These are phyloP conservation scores for Molossus alvarezi DNA, from an alignment of 2,797 vertebrate genomes.

Conservation along the genomic window DNA sequence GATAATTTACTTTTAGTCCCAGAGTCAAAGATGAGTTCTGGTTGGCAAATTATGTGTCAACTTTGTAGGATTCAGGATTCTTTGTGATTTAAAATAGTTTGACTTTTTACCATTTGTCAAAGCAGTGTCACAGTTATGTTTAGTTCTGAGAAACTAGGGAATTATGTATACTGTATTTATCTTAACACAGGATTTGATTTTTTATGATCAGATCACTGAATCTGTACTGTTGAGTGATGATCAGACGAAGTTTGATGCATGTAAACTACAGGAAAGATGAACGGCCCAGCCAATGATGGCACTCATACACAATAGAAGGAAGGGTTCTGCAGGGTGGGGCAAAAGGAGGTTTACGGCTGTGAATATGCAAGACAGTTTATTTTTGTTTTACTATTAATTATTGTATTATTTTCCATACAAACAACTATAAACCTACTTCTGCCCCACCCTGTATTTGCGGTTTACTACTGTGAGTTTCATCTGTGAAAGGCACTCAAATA, in stretches of 20 bases:
- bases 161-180: neutral
- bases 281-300: neutral
- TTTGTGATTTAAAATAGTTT: slow-evolving; percentile 65
- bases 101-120: slow-evolving; percentile 26
- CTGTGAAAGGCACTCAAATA: neutral
- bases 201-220: neutral
- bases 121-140: neutral
- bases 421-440: neutral
- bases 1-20: neutral
- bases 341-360: neutral
- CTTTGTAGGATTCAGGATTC: neutral
- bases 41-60: slow-evolving; percentile 12
- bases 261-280: neutral
- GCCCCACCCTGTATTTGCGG: neutral
- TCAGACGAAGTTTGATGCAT: neutral
- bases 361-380: neutral
- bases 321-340: neutral
- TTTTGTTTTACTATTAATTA: neutral
- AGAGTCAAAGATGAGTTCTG: slow-evolving; percentile 53
- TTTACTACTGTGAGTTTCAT: slow-evolving; percentile 22
- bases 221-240: slow-evolving; percentile 5
- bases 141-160: slow-evolving; percentile 32
- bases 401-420: neutral
- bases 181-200: slow-evolving; percentile 28
- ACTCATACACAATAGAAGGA: neutral